Base-by-base conservation (phyloP, 2,888 invertebrate genomes). In the Drosophila flavopinicola region DNA sequence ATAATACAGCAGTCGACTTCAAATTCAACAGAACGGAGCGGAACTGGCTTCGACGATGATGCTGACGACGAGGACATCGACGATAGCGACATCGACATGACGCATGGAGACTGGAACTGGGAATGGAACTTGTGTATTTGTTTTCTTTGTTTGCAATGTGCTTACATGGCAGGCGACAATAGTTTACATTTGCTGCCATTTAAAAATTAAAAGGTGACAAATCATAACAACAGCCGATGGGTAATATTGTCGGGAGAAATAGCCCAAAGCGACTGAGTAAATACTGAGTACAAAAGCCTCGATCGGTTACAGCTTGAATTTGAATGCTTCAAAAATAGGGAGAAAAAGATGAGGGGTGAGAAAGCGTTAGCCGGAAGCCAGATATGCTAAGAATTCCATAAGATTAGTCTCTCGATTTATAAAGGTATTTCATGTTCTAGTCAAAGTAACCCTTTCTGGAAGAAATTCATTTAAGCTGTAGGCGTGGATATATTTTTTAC, bases 121-220 rank as follows among this genome's bases (percentile, higher is more conserved):
- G 32, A 58, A 51, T 23, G 67, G 48, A 6, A 37, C 37, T 32
- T 66, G 66, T 45, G 44, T 78, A 80, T 78, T 78, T 78, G 82
- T 78, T 82, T 79, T 73, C 75, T 68, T 76, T 70, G 66, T 57
- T 67, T 45, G 75, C 47, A 53, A 68, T 74, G 66, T 79, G 79
- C 82, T 79, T 80, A 80, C 84, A 77, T 72, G 67, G 48, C 67
- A 66, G 75, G 75, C 80, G 83, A 83, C 84, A 80, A 80, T 77
- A 80, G 80, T 80, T 80, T 80, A 80, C 84, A 75, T 80, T 80
- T 75, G 77, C 80, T 79, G 83, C 67, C 83, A 78, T 79, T 75
- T 79, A 83, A 80, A 82, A 84, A 85, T 75, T 78, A 80, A 78
- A 84, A 82, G 80, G 85, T 82, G 82, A 82, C 82, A 80, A 80